Conservation (phyloP, 2,797 vertebrate species). For the Pantherophis vulpinus region DNA sequence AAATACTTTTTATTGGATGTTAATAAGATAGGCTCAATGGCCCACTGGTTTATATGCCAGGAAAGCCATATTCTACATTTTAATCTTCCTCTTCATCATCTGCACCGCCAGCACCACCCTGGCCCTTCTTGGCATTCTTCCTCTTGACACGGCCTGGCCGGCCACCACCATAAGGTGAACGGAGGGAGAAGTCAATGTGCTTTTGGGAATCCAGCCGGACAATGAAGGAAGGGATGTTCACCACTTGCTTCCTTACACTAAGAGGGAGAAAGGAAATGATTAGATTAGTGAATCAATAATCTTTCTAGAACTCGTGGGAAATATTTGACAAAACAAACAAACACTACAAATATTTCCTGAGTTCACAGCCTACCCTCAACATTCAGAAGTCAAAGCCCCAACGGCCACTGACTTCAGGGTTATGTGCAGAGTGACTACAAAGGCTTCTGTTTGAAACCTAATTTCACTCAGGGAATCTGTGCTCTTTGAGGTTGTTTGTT, state of each 20-base stretch:
- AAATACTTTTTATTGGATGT: conserved; percentile 21
- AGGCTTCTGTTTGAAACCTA: neutral
- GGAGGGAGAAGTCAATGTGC: conserved; percentile 94
- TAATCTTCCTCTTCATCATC: conserved; percentile 93
- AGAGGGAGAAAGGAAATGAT: neutral
- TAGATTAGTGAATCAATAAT: neutral
- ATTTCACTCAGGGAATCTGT: neutral
- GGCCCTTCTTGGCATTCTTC: conserved; percentile 95
- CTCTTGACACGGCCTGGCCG: conserved; percentile 90
- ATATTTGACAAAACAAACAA: neutral
- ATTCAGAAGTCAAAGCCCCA: neutral
- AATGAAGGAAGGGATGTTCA: conserved; percentile 94
- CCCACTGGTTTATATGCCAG: neutral
- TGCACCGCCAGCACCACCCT: conserved; percentile 83
- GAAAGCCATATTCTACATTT: conserved; percentile 31
- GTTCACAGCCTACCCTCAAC: neutral
- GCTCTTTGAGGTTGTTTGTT: neutral
- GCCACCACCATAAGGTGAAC: conserved; percentile 90
- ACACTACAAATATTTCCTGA: neutral
- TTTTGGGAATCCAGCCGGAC: conserved; percentile 95
- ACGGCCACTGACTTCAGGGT: neutral
- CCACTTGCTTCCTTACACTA: conserved; percentile 93
- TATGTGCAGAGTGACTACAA: neutral
- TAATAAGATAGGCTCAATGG: neutral
- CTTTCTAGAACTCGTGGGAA: neutral